These are phyloP conservation scores for Pampusana beccarii DNA, from an alignment of 2,113 vertebrate species.

Conservation along the genomic window DNA sequence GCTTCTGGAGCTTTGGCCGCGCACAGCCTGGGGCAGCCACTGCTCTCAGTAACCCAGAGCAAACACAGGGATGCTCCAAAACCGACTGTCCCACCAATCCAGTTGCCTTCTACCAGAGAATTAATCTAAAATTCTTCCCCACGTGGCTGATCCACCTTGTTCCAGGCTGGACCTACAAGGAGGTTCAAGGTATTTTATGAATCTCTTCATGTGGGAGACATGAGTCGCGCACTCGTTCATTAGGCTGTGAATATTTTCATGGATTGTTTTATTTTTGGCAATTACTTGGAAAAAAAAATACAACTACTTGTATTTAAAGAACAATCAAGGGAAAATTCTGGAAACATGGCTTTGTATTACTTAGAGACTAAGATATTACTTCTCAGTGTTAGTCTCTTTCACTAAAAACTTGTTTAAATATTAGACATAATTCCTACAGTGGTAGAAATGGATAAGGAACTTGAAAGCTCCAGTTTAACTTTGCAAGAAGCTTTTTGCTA, in stretches of 20 bases:
- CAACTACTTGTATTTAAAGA: not conserved
- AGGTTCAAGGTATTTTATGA: not conserved
- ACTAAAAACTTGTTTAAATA: not conserved
- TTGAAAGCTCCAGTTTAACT: conserved; percentile 1
- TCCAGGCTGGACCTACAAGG: not conserved
- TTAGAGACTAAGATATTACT: not conserved
- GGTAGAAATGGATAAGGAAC: not conserved
- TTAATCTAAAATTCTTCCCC: not conserved
- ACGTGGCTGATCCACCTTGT: not conserved
- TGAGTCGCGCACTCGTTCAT: accelerated
- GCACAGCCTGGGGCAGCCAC: not conserved
- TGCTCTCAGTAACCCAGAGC: not conserved
- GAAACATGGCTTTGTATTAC: not conserved
- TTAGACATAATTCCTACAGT: not conserved
- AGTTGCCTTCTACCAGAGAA: not conserved
- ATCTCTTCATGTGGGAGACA: not conserved
- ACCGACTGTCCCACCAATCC: accelerated
- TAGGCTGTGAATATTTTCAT: not conserved
- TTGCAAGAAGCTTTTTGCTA: not conserved
- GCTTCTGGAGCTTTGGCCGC: not conserved
- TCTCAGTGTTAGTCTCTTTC: not conserved
- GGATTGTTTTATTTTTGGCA: not conserved
- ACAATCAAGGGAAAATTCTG: not conserved
- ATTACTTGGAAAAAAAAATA: not conserved
- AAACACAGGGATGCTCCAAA: not conserved